phyloP scores from a whole-genome alignment of 2,113 vertebrate genomes.

The Antechinus stuartii region DNA sequence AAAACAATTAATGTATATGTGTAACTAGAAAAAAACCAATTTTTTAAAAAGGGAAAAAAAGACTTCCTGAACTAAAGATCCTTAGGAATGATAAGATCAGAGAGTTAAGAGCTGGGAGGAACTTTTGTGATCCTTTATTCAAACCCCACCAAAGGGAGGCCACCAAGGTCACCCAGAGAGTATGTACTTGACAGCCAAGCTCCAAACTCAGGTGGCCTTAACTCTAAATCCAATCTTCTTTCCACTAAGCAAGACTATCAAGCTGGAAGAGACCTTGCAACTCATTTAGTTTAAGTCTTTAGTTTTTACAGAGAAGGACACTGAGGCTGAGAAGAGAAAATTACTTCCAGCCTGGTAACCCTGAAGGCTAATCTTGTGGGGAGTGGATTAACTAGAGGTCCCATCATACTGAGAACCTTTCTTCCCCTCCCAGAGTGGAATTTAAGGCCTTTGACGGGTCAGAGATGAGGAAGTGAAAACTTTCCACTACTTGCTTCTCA shows the following conservation, averaged over 20 bases:
- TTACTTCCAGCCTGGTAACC: not conserved
- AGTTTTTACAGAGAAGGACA: not conserved
- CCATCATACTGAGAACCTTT: not conserved
- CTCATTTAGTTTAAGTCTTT: not conserved
- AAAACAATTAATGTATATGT: no score
- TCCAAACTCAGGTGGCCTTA: not conserved
- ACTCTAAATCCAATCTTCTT: not conserved
- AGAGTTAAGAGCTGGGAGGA: not conserved
- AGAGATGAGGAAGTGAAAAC: conserved; percentile 46
- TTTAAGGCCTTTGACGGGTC: not conserved
- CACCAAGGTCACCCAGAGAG: not conserved
- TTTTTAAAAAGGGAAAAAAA: no score
- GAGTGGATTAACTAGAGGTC: not conserved
- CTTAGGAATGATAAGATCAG: not conserved
- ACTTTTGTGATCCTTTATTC: not conserved
- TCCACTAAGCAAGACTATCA: not conserved
- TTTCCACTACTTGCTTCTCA: not conserved
- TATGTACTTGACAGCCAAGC: not conserved
- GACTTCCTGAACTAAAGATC: not conserved
- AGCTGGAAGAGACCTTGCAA: not conserved
- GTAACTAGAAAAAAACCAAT: no score
- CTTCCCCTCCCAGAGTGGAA: not conserved
- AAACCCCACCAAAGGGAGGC: not conserved
- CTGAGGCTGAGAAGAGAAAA: not conserved
- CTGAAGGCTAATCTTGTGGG: not conserved